Evolutionary conservation across 2,888 invertebrate genomes (phyloP), one percentile per base, ranked within the genome.

Genomic region (Cephus nigrinus): DNA sequence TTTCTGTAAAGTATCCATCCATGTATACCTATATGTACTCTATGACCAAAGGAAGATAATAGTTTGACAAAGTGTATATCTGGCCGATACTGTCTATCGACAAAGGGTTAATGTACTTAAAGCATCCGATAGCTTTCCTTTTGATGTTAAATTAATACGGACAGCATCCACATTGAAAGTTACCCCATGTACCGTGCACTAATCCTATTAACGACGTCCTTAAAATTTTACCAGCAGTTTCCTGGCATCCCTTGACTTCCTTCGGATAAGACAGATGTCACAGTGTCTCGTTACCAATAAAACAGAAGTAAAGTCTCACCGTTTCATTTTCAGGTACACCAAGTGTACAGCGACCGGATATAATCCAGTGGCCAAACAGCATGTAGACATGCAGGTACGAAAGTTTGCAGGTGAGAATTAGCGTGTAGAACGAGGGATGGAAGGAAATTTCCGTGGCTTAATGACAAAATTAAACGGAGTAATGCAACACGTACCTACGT

Each of bases 401-500:
- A 55, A 55, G 55, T 55, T 55, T 55, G 55, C 55, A 55, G 55
- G 55, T 55, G 23, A 55, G 55, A 55, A 55, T 55, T 55, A 55
- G 55, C 55, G 55, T 55, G 55, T 55, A 23, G 55, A 55, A 55
- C 55, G 73, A 74, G 78, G 79, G 77, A 76, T 74, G 74, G 68
- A 78, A 80, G 82, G 82, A 85, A 86, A 86, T 86, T 84, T 86
- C 84, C 84, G 82, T 81, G 80, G 82, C 81, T 78, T 86, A 86
- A 87, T 86, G 87, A 84, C 82, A 82, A 83, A 84, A 87, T 87
- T 86, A 87, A 81, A 85, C 71, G 84, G 84, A 84, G 83, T 84
- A 84, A 86, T 80, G 81, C 79, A 55, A 23, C 55, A 55, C 55
- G 55, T 55, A 55, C 55, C 55, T 55, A 55, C 55, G 55, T 55